Conservation (phyloP, 2,797 vertebrate species). For the Kryptolebias ocellatus region DNA sequence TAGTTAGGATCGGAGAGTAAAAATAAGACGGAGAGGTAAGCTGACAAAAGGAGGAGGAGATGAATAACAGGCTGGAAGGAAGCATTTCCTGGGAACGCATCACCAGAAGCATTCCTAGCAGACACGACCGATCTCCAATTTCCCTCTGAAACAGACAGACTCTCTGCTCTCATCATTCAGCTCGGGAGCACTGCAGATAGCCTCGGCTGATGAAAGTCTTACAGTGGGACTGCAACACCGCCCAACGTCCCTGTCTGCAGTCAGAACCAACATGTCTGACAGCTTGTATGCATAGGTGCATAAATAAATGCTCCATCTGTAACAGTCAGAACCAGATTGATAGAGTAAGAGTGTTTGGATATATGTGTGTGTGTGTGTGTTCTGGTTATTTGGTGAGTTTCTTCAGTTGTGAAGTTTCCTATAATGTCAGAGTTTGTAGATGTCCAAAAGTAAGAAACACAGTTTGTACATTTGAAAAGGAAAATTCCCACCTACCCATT, state of each 20-base stretch:
- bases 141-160: constrained; percentile 72
- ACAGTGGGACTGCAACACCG: constrained; percentile 73
- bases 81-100: constrained; percentile 64
- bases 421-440: constrained; percentile 5
- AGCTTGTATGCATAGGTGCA: constrained; percentile 63
- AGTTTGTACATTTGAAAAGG: constrained; percentile 11
- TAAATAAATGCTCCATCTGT: constrained; percentile 58
- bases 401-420: constrained; percentile 26
- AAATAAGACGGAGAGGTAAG: constrained; percentile 31
- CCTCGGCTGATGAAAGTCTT: constrained; percentile 81
- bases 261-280: constrained; percentile 64
- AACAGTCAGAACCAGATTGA: constrained; percentile 28
- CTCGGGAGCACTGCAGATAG: constrained; percentile 67
- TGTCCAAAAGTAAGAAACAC: neutral
- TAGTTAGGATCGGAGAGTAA: constrained; percentile 12
- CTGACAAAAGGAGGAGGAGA: constrained; percentile 34
- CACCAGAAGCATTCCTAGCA: constrained; percentile 72
- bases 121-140: constrained; percentile 73
- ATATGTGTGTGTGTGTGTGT: constrained; percentile 24
- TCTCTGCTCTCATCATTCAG: constrained; percentile 56
- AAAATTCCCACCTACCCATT: constrained; percentile 89
- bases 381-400: constrained; percentile 25
- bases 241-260: constrained; percentile 61
- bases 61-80: constrained; percentile 54
- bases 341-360: neutral